Base-by-base conservation (phyloP, 2,888 invertebrate species). In the Tipula lateralis region DNA sequence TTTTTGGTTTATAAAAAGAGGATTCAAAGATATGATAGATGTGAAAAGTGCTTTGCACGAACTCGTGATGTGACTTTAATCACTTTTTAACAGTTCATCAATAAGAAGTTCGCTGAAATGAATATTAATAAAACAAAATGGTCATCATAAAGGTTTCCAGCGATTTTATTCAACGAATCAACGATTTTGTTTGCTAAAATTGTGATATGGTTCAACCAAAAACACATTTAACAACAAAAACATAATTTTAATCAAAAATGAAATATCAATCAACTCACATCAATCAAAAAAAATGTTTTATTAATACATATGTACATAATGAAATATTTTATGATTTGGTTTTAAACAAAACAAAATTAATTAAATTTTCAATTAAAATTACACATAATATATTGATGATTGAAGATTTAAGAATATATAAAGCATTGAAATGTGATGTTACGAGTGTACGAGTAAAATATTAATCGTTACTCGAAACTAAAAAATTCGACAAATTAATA, bases 331-430 rank as follows among this genome's bases (percentile, higher is more conserved):
- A 66, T 66, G 66, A 24, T 24, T 66, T n/a, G n/a, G n/a, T n/a
- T n/a, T n/a, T 19, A 66, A 24, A 16, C 7, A 66, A 19, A 9
- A 50, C 6, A 50, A 24, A 24, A 24, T 24, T 16, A 44, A 16
- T 16, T 44, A 66, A 24, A 66, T 9, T 19, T 66, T 24, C 24
- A 66, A 24, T 66, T 66, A 24, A 66, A 1, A 66, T 66, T 24
- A 66, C 13, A 66, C 66, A 66, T 66, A 66, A 66, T 66, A 66
- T 66, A 66, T 66, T 24, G 66, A 66, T 66, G 66, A 66, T 66
- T 66, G 66, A 66, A 24, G 19, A 66, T 66, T 66, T 66, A n/a
- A 66, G 24, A 19, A 66, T 2, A 24, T 24, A 66, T 39, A 39
- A 13, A 39, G 2, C 9, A 66, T 66, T 50, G 50, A 19, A 50